A percentile compares a stretch with the other conserved stretches of the same genome.
Conservation (phyloP, 2,797 vertebrate species). For the Phaenicophaeus curvirostris region DNA sequence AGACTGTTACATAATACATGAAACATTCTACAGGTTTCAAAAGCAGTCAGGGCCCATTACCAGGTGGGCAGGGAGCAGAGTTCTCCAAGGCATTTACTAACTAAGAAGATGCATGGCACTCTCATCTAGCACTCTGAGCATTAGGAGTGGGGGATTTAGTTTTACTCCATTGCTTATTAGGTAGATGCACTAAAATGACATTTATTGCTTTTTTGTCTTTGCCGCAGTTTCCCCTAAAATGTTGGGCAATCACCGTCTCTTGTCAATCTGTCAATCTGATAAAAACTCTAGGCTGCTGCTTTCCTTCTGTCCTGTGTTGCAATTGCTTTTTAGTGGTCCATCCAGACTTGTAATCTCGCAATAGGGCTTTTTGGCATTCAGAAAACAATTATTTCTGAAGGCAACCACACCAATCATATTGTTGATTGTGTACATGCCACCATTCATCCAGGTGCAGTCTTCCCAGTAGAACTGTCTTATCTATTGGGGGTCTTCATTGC, state of each 20-base stretch:
- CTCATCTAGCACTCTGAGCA: neutral
- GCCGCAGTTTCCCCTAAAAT: neutral
- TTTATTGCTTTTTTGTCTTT: neutral
- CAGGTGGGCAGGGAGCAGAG: neutral
- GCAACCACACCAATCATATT: neutral
- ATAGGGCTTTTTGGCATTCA: neutral
- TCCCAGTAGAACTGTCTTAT: neutral
- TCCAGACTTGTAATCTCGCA: rapidly evolving
- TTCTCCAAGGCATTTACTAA: neutral
- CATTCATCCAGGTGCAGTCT: neutral
- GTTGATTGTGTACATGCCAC: neutral
- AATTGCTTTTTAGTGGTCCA: neutral
- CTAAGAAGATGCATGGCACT: neutral
- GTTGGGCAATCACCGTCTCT: neutral
- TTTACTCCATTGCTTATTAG: neutral
- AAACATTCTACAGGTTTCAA: neutral
- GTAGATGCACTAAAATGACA: neutral
- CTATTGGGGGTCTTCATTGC: neutral
- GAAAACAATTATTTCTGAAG: neutral
- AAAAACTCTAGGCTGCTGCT: neutral
- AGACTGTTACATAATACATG: neutral
- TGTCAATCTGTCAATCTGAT: neutral
- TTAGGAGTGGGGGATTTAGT: neutral
- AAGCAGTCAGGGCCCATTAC: neutral
- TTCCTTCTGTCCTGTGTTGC: neutral